Conservation (phyloP, 2,888 invertebrate species). For the Eupithecia insigniata region DNA sequence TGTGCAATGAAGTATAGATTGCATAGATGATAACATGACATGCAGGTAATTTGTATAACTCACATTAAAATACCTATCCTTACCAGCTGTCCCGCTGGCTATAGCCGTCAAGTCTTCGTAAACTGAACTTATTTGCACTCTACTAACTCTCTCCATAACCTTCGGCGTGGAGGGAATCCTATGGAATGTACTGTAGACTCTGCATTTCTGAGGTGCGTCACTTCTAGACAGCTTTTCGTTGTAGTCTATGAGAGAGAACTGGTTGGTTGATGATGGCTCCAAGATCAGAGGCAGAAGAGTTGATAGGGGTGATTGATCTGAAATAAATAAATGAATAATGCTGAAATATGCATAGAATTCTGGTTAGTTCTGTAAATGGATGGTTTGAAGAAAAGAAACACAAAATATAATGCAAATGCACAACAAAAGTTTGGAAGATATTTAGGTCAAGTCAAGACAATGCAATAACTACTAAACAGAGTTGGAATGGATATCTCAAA, state of each 20-base stretch:
- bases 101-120: constrained; percentile 63
- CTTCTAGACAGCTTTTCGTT: constrained; percentile 67
- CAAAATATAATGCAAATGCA: too few relatives aligned
- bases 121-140: constrained; percentile 50
- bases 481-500: too few relatives aligned
- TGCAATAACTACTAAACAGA: too few relatives aligned
- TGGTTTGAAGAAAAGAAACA: too few relatives aligned
- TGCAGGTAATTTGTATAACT: background rate
- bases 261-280: constrained; percentile 54
- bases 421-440: too few relatives aligned
- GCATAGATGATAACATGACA: too few relatives aligned
- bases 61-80: constrained; percentile 60
- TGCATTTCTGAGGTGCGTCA: constrained; percentile 59
- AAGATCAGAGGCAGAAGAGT: constrained; percentile 60
- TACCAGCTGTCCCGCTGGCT: constrained; percentile 47
- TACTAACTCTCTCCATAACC: constrained; percentile 38
- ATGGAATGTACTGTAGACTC: constrained; percentile 68
- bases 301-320: constrained; percentile 57
- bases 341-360: too few relatives aligned
- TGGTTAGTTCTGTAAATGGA: too few relatives aligned
- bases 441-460: too few relatives aligned
- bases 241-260: constrained; percentile 63
- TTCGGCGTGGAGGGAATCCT: constrained; percentile 55
- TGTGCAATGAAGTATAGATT: too few relatives aligned
- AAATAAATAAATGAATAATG: constrained; percentile 37